Base-by-base conservation (phyloP, 2,888 invertebrate genomes). In the Mythimna lalbum region DNA sequence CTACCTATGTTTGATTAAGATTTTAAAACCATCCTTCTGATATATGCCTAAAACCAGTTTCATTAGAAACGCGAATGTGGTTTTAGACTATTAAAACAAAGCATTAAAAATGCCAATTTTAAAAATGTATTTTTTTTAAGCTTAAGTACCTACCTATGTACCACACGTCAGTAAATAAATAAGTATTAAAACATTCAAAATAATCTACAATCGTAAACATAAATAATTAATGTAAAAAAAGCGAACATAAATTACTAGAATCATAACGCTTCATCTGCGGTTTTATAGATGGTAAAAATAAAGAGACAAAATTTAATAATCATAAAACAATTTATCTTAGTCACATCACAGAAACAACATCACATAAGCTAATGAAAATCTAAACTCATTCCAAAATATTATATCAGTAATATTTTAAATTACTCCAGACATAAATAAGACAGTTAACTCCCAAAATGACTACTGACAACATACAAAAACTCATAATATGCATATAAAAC, bases 401-500 rank as follows among this genome's bases (percentile, higher is more conserved):
- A 53, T 23, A 17, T 36, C 4, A 43, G 27, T 59, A 65, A 14
- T 52, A 55, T 69, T 73, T 77, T 74, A 68, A 79, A 71, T 78
- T 61, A 63, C 33, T 57, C 47, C 12, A 31, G 56, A 59, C 55
- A 71, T 81, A 81, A 79, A 81, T 71, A 55, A 66, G 23, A 61
- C 9, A 64, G 56, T 60, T 68, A 64, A 76, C 60, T 43, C 59
- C 4, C 14, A 31, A 50, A 67, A 73, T 63, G 39, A 68, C 31
- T 59, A 57, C 43, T 62, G 53, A 76, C 66, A 69, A 72, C 65
- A 62, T 67, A 66, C 23, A 63, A 36, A 63, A 66, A 71, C 65
- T 66, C 72, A 78, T 78, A 62, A 81, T 50, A 70, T 60, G 73
- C 71, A 31, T 57, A 84, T 76, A 74, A 83, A 83, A 84, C 79